phyloP scores from a whole-genome alignment of 92 coral and sea anemone genomes.

The Actinernus sp. region DNA sequence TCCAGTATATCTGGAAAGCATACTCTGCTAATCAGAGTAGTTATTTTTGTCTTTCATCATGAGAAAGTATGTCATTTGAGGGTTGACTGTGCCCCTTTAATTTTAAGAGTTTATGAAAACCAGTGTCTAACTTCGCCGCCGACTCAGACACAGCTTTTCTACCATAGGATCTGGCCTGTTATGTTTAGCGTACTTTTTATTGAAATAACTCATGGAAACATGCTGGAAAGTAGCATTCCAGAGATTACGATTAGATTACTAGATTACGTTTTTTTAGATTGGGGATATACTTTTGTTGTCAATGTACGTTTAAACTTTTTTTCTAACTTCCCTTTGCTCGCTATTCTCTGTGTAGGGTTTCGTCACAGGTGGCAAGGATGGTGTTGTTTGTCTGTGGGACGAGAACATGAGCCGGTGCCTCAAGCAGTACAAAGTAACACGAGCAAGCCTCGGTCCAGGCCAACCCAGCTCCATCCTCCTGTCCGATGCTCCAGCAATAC shows the following conservation, averaged over 20 bases:
- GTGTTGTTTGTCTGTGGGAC: conserved; percentile 93
- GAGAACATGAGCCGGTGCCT: conserved; percentile 92
- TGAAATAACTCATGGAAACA: too few species aligned
- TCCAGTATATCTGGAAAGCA: too few species aligned
- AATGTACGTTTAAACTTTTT: not conserved
- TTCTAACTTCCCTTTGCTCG: too few species aligned
- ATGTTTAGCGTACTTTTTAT: not conserved
- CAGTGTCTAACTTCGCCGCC: too few species aligned
- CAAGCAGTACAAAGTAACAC: conserved; percentile 91
- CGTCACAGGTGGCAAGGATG: conserved; percentile 99
- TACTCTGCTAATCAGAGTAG: too few species aligned
- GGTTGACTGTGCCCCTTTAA: too few species aligned
- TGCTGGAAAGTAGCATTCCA: not conserved
- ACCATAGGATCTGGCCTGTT: too few species aligned
- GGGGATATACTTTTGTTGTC: not conserved
- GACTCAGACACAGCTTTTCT: too few species aligned
- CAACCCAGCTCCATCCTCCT: conserved; percentile 73
- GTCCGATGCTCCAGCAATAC: conserved; percentile 89
- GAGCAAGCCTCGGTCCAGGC: conserved; percentile 84
- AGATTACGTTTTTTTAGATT: not conserved
- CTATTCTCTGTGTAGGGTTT: conserved; percentile 67
- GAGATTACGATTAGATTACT: not conserved
- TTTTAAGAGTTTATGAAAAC: too few species aligned
- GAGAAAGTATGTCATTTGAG: too few species aligned
- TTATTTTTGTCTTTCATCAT: too few species aligned